Evolutionary conservation across 2,113 vertebrate species (phyloP), one percentile per base, ranked within the genome.

Genomic region (Caranx ignobilis): DNA sequence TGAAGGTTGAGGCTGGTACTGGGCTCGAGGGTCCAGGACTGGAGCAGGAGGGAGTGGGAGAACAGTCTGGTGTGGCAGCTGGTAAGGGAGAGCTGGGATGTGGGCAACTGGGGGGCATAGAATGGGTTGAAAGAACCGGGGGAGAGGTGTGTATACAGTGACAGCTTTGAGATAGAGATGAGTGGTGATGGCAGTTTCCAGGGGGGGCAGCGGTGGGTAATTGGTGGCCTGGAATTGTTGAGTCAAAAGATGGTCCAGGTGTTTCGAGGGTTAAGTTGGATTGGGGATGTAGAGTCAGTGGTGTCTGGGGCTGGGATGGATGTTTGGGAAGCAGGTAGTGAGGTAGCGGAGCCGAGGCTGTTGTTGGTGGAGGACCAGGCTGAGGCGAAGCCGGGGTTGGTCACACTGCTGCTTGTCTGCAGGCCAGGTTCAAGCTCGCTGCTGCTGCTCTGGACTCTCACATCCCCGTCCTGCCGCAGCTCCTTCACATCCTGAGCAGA

Each of bases 401-500:
- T 66, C 35, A 16, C 41, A 56, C 64, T 50, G 60, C 41, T 47
- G 1, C 56, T 1, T 1, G 35, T 11, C 11, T 43, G 39, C 16
- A 26, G 34, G 18, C 55, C 61, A 3, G 57, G 11, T 35, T 65
- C 75, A 62, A 7, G 50, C 37, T 74, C 34, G 2, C 60, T 43
- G 41, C 78, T 65, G 59, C 55, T 66, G 59, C 55, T 43, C 4
- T 4, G 26, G 11, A 64, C 39, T 61, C 35, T 71, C 1, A 61
- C 16, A 35, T 83, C 70, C 48, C 1, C 47, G 26, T 71, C 94
- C 19, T 95, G 95, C 71, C 96, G 95, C 79, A 96, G 95, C 8
- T 94, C 94, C 0, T 91, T 94, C 35, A 94, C 93, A 15, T 97
- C 96, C 91, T 98, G 97, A 0, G 96, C 96, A 0, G 97, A 96